A percentile compares a stretch with the other conserved stretches of the same genome.
Evolutionary conservation across 2,797 vertebrate genomes (phyloP).

Genomic region (Pseudochaenichthys georgianus): DNA sequence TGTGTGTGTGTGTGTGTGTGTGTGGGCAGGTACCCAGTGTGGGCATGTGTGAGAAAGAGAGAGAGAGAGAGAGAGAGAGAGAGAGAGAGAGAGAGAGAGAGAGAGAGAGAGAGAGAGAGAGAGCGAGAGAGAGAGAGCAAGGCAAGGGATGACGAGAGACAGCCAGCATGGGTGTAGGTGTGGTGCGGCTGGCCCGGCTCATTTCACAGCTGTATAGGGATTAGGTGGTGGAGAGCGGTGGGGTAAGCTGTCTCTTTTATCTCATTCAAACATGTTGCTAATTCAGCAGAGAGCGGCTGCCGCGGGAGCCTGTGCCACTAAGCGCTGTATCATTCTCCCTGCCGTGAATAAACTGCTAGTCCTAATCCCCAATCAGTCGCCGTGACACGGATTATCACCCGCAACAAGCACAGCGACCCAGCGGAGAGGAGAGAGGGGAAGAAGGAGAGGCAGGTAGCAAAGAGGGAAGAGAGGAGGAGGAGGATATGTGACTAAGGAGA

Average conservation of each 20-base stretch:
- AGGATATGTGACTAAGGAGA: no score
- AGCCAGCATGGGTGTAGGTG: conserved; percentile 59
- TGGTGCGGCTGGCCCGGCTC: conserved; percentile 80
- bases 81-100: no score
- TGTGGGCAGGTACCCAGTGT: conserved; percentile 42
- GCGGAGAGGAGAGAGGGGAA: background rate
- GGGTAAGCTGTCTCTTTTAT: conserved; percentile 92
- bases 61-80: background rate
- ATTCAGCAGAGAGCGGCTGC: conserved; percentile 91
- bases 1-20: no score
- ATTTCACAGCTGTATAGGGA: conserved; percentile 95
- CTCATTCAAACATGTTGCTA: conserved; percentile 96
- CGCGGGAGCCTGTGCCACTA: conserved; percentile 85
- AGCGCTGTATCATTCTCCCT: conserved; percentile 91
- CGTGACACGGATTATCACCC: conserved; percentile 87
- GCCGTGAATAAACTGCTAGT: conserved; percentile 91
- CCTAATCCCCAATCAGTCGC: conserved; percentile 90
- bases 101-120: no score
- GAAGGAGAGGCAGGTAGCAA: background rate
- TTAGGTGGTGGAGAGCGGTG: conserved; percentile 87
- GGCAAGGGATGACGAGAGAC: conserved; percentile 24
- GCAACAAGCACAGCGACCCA: conserved; percentile 79
- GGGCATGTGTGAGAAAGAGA: conserved; percentile 45
- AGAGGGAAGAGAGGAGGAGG: background rate
- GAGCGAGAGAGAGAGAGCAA: no score